phyloP scores from a whole-genome alignment of 2,113 vertebrate species.

The Pithys albifrons region DNA sequence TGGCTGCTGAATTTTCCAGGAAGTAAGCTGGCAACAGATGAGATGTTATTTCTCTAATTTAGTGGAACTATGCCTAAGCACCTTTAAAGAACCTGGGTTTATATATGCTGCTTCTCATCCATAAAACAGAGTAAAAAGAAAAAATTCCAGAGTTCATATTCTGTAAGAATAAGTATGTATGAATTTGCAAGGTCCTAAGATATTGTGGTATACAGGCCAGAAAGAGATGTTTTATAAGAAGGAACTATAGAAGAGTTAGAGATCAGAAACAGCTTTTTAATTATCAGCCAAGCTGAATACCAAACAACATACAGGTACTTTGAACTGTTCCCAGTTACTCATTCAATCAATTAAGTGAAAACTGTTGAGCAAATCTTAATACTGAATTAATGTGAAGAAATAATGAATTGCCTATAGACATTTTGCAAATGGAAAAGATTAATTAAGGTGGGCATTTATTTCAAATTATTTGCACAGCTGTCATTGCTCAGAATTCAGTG shows the following conservation, averaged over 20 bases:
- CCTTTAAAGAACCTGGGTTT: neutral
- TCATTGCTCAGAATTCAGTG: neutral
- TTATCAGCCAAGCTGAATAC: neutral
- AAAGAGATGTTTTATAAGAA: neutral
- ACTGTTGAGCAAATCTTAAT: neutral
- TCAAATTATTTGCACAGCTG: neutral
- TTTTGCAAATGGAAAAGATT: neutral
- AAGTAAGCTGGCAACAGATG: conserved; percentile 16
- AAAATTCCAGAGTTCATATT: neutral
- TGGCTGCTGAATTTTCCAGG: conserved; percentile 32
- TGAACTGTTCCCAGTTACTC: neutral
- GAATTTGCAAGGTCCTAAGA: neutral
- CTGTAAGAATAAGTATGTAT: neutral
- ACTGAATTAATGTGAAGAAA: neutral
- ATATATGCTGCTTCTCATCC: neutral
- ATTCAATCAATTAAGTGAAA: neutral
- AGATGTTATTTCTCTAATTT: neutral
- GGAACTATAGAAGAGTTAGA: neutral
- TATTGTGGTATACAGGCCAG: neutral
- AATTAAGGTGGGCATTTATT: neutral
- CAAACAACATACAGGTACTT: neutral
- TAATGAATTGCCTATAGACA: neutral
- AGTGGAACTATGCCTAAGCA: neutral
- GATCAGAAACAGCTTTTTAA: neutral
- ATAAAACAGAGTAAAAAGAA: neutral